Conservation (phyloP, 2,888 invertebrate species). For the Phengaris arion region DNA sequence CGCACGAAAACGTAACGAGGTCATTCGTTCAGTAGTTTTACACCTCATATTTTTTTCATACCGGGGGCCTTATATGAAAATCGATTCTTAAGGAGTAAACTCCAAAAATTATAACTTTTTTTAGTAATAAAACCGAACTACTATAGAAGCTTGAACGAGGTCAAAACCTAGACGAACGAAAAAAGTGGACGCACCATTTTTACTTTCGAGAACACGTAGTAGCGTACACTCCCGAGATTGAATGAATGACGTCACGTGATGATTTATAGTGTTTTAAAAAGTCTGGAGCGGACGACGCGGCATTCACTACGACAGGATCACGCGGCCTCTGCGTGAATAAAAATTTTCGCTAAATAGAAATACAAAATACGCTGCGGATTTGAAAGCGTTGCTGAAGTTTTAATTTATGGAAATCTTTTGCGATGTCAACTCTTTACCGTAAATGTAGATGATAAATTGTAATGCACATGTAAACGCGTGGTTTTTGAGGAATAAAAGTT, state of each 20-base stretch:
- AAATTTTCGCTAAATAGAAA: conserved; percentile 11
- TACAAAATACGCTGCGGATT: conserved; percentile 11
- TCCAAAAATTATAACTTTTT: no score
- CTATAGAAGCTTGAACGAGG: neutral
- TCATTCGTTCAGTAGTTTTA: no score
- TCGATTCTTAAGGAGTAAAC: no score
- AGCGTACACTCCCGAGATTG: conserved; percentile 44
- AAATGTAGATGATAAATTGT: conserved; percentile 2
- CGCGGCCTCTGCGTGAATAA: conserved; percentile 14
- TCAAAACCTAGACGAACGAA: neutral
- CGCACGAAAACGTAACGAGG: no score
- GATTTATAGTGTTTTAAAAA: conserved; percentile 50
- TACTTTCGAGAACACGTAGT: conserved; percentile 37
- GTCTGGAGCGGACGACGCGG: conserved; percentile 34
- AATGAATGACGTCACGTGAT: conserved; percentile 48
- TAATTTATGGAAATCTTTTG: neutral
- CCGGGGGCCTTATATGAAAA: no score
- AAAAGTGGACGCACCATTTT: neutral
- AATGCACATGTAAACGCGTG: neutral
- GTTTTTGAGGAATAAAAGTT: neutral
- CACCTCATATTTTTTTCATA: no score
- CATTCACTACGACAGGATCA: conserved; percentile 13
- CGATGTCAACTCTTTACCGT: conserved; percentile 4
- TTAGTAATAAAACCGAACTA: no score
- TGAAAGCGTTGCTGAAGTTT: conserved; percentile 1